Percentiles rank a stretch among this genome's conserved stretches.
Evolutionary conservation across 2,113 vertebrate species (phyloP).

Genomic region (Phoenicopterus ruber): DNA sequence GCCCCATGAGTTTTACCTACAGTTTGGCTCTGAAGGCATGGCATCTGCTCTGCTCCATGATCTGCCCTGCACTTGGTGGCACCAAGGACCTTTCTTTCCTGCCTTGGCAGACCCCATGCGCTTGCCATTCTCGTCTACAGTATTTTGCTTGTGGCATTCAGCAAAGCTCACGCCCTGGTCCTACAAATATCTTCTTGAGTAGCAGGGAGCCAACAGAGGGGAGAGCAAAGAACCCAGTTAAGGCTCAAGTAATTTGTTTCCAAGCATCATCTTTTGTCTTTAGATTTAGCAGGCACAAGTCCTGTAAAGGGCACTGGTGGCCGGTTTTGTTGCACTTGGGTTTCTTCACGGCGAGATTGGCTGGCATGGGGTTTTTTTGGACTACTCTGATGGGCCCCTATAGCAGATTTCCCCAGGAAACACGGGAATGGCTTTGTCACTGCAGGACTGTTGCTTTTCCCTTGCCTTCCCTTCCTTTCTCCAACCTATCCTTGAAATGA

Average conservation of each 20-base stretch:
- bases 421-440: not conserved
- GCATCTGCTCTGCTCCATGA: not conserved
- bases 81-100: not conserved
- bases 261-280: not conserved
- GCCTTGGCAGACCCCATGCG: not conserved
- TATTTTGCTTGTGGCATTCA: not conserved
- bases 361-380: fast-evolving
- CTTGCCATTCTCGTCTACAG: not conserved
- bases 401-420: not conserved
- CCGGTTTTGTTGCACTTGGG: not conserved
- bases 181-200: not conserved
- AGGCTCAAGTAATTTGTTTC: not conserved
- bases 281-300: not conserved
- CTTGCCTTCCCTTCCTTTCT: not conserved
- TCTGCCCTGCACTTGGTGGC: not conserved
- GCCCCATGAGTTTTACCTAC: not conserved
- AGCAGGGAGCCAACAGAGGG: not conserved
- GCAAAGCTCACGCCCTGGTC: not conserved
- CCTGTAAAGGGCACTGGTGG: not conserved
- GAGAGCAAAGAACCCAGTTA: not conserved
- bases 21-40: not conserved
- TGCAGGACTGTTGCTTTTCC: not conserved
- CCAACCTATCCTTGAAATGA: not conserved
- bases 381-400: not conserved
- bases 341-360: not conserved